These are phyloP conservation scores for Saguinus oedipus DNA, from an alignment of 2,797 vertebrate genomes.

Conservation along the genomic window DNA sequence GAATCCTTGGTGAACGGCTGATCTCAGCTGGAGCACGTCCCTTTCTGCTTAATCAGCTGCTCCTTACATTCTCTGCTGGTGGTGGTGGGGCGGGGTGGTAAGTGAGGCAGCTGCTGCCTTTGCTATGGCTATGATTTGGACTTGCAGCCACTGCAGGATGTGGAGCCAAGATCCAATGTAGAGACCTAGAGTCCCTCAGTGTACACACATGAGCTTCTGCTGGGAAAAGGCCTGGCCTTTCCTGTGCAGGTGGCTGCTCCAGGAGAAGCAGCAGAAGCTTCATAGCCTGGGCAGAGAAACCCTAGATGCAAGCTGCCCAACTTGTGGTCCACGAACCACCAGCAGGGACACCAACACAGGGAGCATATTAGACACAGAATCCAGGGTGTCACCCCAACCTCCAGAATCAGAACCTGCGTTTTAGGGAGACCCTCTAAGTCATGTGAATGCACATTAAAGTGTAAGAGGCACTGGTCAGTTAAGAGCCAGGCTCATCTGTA, in stretches of 20 bases:
- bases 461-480: not conserved
- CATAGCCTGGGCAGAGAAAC: not conserved
- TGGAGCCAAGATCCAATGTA: not conserved
- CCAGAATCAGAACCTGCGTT: not conserved
- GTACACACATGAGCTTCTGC: not conserved
- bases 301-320: not conserved
- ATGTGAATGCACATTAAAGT: rapidly evolving
- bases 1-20: not conserved
- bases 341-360: not conserved
- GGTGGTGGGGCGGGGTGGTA: rapidly evolving
- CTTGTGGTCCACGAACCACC: rapidly evolving
- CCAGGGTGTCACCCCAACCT: rapidly evolving
- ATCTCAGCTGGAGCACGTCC: not conserved
- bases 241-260: not conserved
- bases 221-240: not conserved
- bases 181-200: not conserved
- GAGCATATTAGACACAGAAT: not conserved
- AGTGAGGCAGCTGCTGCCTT: not conserved
- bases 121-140: not conserved
- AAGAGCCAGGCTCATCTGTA: not conserved
- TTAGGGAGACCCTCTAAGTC: not conserved
- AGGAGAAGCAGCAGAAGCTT: not conserved
- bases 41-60: not conserved
- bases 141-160: not conserved
- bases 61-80: not conserved